Conservation (phyloP, 2,797 vertebrate genomes). For the Epinephelus coioides region DNA sequence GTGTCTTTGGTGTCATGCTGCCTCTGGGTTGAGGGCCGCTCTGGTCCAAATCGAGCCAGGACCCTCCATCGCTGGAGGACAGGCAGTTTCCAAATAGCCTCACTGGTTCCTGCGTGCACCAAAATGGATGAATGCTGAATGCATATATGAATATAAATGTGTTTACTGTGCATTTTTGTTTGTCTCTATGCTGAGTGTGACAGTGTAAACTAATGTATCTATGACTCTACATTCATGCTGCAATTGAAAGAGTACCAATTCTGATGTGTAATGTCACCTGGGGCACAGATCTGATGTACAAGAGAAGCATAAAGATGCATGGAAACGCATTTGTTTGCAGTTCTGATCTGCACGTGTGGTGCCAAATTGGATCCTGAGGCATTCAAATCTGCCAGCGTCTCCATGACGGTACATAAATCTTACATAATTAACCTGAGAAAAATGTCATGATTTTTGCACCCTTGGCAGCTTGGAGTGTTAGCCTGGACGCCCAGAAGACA, state of each 20-base stretch:
- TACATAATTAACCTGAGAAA: slow-evolving; percentile 69
- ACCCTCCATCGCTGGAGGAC: slow-evolving; percentile 25
- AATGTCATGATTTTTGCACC: slow-evolving; percentile 40
- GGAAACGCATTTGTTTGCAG: slow-evolving; percentile 48
- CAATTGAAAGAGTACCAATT: slow-evolving; percentile 31
- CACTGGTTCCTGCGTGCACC: not conserved
- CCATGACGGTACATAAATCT: slow-evolving; percentile 63
- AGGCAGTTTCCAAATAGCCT: slow-evolving; percentile 21
- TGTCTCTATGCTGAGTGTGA: slow-evolving; percentile 8
- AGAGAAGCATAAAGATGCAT: slow-evolving; percentile 37
- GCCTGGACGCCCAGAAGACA: slow-evolving; percentile 41
- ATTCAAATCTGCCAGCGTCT: slow-evolving; percentile 57
- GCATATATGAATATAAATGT: slow-evolving; percentile 27
- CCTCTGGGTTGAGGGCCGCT: slow-evolving; percentile 22
- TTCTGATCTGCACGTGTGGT: slow-evolving; percentile 47
- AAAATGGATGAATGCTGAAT: slow-evolving; percentile 20
- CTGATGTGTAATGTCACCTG: slow-evolving; percentile 36
- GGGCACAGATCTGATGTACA: slow-evolving; percentile 36
- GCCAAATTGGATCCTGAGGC: slow-evolving; percentile 64
- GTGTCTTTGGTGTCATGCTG: slow-evolving; percentile 5
- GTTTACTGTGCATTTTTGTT: not conserved
- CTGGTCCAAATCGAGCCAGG: slow-evolving; percentile 19
- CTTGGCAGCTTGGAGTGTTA: slow-evolving; percentile 33
- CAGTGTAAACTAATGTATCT: slow-evolving; percentile 23
- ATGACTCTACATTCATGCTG: slow-evolving; percentile 6